Evolutionary conservation across 2,113 vertebrate genomes (phyloP), one percentile per base, ranked within the genome.

Genomic region (Eublepharis macularius): DNA sequence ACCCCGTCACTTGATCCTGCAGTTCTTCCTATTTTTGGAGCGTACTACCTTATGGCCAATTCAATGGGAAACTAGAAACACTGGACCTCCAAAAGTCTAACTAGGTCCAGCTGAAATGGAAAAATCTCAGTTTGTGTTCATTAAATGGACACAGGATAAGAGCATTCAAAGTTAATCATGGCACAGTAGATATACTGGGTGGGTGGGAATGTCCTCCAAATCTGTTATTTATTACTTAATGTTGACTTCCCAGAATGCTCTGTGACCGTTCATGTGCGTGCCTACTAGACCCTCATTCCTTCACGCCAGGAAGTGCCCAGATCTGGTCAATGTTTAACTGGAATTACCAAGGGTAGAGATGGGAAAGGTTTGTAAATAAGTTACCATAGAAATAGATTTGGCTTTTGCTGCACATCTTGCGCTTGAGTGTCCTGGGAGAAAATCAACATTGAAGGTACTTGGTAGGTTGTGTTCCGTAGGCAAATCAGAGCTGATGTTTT

Each of bases 241-340:
- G 0, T 1, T 16, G 34, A 1, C 24, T 82, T 8, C 63, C 4
- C 1, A 0, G 57, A 76, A 47, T 57, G 47, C 69, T 81, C 72
- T 57, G 32, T 72, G 88, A 26, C 24, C 54, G 39, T 84, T 91
- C 74, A 88, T 88, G 12, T 51, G 78, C 87, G 73, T 54, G 76
- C 88, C 73, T 26, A 9, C 60, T 60, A 60, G 49, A 43, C 54
- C 83, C 90, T 63, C 4, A 0, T 57, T 77, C 75, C 72, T 4
- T 32, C 83, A 82, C 90, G 84, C 4, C 0, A 88, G n/a, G 86
- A 54, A 86, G 63, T 3, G 77, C 14, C 80, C 32, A 3, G 87
- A 72, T 26, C 49, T 1, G 3, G 95, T 97, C 93, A 97, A 97
- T 97, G 91, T 96, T 97, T 96, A 97, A 97, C 95, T 34, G 81